Percentiles rank a stretch among this genome's conserved stretches.
Evolutionary conservation across 2,797 vertebrate genomes (phyloP).

Genomic region (Alca torda): DNA sequence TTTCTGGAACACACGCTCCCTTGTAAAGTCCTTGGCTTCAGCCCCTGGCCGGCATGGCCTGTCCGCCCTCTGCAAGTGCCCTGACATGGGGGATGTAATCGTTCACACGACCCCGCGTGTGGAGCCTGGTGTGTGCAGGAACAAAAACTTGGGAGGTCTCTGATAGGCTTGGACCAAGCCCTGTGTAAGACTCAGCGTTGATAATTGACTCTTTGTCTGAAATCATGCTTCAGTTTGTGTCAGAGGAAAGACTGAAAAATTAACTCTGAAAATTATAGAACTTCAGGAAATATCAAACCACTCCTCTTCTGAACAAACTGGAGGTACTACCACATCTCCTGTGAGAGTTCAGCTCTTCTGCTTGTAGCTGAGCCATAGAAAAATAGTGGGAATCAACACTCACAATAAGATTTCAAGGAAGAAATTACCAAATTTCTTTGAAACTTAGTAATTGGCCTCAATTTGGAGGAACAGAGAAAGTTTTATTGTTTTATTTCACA

Average conservation of each 20-base stretch:
- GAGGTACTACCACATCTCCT: neutral
- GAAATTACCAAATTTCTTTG: neutral
- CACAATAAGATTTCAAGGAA: neutral
- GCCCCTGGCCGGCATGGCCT: neutral
- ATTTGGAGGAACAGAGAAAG: neutral
- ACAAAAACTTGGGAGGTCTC: conserved; percentile 61
- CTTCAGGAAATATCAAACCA: neutral
- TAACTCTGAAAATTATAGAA: neutral
- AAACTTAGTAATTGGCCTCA: neutral
- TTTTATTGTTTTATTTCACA: neutral
- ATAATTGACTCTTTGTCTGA: neutral
- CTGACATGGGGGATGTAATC: neutral
- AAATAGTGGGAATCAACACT: neutral
- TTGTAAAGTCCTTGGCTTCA: conserved; percentile 13
- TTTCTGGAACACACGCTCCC: neutral
- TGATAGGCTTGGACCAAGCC: conserved; percentile 20
- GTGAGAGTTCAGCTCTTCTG: neutral
- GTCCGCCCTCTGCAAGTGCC: neutral
- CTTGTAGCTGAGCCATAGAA: neutral
- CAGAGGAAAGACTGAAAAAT: neutral
- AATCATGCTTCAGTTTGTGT: neutral
- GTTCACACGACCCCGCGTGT: neutral
- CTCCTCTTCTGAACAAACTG: neutral
- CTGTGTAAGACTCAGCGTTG: neutral
- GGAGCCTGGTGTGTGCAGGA: neutral